Evolutionary conservation across 1,140 invertebrate genomes (phyloP).

Genomic region (Muscidifurax raptorellus): DNA sequence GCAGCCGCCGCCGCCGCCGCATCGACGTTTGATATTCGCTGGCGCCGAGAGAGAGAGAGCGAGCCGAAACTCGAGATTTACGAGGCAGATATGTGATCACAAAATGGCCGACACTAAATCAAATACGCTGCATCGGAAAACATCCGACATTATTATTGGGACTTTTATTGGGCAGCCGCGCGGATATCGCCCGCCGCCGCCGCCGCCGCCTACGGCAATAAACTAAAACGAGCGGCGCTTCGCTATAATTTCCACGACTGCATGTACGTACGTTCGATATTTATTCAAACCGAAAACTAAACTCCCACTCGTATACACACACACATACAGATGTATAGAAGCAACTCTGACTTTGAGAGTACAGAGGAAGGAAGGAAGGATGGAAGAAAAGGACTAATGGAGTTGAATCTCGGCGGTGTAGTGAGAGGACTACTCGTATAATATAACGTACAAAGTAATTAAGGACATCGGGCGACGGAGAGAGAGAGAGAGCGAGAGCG

Average conservation of each 20-base stretch:
- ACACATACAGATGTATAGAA: too few species aligned
- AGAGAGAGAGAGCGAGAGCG: constrained; percentile 43
- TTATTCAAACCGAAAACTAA: background rate
- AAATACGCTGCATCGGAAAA: constrained; percentile 77
- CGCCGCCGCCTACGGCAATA: constrained; percentile 61
- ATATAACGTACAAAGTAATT: constrained; percentile 77
- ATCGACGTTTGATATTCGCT: constrained; percentile 77
- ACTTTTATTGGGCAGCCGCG: constrained; percentile 73
- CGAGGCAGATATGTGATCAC: constrained; percentile 77
- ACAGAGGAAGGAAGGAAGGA: too few species aligned
- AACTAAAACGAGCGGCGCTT: constrained; percentile 66
- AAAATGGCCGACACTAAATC: constrained; percentile 77
- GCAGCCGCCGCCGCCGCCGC: constrained; percentile 68
- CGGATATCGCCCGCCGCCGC: constrained; percentile 43
- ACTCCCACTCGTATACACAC: background rate
- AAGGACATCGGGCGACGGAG: constrained; percentile 74
- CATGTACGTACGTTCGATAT: background rate
- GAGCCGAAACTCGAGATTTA: constrained; percentile 71
- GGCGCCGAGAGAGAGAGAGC: constrained; percentile 66
- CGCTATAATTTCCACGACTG: constrained; percentile 17
- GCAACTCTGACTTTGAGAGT: too few species aligned
- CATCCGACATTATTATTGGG: constrained; percentile 77
- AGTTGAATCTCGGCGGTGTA: constrained; percentile 31
- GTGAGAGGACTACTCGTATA: constrained; percentile 59
- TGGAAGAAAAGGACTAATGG: constrained; percentile 51